Evolutionary conservation across 2,113 vertebrate genomes (phyloP).

Genomic region (Cyprinus carpio): DNA sequence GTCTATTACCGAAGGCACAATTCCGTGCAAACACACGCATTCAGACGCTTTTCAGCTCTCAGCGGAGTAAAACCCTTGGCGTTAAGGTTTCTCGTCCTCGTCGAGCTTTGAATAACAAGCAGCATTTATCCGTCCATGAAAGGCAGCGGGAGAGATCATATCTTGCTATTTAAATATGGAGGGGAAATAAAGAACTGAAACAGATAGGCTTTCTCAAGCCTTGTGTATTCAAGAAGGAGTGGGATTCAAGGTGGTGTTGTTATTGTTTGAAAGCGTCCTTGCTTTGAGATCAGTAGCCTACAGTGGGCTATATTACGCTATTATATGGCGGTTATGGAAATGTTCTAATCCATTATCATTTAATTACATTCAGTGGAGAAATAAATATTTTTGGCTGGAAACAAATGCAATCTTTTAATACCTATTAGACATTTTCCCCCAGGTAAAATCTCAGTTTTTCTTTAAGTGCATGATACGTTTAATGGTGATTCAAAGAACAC

Average conservation of each 20-base stretch:
- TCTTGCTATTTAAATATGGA: constrained; percentile 46
- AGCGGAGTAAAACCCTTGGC: constrained; percentile 14
- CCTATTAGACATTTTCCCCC: constrained; percentile 52
- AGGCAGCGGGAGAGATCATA: constrained; percentile 54
- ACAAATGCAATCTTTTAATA: constrained; percentile 63
- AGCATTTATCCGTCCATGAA: constrained; percentile 42
- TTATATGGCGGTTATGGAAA: constrained; percentile 56
- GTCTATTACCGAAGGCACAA: constrained; percentile 49
- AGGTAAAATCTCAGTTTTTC: constrained; percentile 20
- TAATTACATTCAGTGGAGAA: constrained; percentile 66
- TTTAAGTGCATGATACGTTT: not conserved
- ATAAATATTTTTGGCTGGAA: constrained; percentile 32
- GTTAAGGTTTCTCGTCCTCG: constrained; percentile 16
- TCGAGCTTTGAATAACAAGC: constrained; percentile 52
- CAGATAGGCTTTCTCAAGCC: constrained; percentile 45
- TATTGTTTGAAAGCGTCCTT: constrained; percentile 37
- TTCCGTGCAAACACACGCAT: constrained; percentile 37
- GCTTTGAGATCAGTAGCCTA: constrained; percentile 60
- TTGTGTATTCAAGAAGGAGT: constrained; percentile 43
- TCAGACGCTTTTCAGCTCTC: constrained; percentile 21
- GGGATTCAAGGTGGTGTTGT: constrained; percentile 50
- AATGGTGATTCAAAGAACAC: too few species aligned
- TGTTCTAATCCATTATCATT: constrained; percentile 65
- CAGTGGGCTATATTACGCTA: constrained; percentile 45
- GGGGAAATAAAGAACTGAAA: constrained; percentile 10